Evolutionary conservation across 2,797 vertebrate species (phyloP), one percentile per base, ranked within the genome.

Genomic region (Semotilus atromaculatus): DNA sequence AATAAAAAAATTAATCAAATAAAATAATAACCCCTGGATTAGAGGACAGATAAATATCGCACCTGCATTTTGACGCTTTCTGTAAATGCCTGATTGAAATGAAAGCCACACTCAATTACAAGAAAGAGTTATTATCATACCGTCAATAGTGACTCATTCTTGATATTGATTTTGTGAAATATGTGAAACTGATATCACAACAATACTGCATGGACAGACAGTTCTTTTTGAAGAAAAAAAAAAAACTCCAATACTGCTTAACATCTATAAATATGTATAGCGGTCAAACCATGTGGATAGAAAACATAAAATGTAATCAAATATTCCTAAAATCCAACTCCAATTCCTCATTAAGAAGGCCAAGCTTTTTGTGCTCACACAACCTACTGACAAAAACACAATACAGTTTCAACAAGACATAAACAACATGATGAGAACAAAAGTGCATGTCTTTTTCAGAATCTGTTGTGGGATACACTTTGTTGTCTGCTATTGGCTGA

Each of bases 281-380:
- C 82, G 80, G 73, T 89, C 34, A 81, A 89, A 90, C 89, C 88
- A 86, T 66, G 62, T 86, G 80, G 51, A 87, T 74, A 87, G 75
- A 74, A 80, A 82, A 85, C 74, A 85, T 90, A 87, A 34, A 81
- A 78, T 75, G 16, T 79, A 86, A 90, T 88, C 64, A 85, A 86
- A 82, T 89, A 68, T 85, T 43, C 45, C 83, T 34, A 88, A 51
- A 78, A 89, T 68, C 72, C 86, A 18, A 81, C 77, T 87, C 77
- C 73, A 86, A 80, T 76, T 84, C 86, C 77, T 87, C 67, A 86
- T 84, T 53, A 40, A 36, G 72, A 84, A 58, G 87, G 83, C 87
- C 78, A 87, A 88, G 74, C 19, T 55, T 43, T 74, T 83, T 84
- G 75, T 66, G 73, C 67, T 38, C 23, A 78, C 34, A 82, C 83